Evolutionary conservation across 2,888 invertebrate species (phyloP).

Genomic region (Hoplodrina ambigua): DNA sequence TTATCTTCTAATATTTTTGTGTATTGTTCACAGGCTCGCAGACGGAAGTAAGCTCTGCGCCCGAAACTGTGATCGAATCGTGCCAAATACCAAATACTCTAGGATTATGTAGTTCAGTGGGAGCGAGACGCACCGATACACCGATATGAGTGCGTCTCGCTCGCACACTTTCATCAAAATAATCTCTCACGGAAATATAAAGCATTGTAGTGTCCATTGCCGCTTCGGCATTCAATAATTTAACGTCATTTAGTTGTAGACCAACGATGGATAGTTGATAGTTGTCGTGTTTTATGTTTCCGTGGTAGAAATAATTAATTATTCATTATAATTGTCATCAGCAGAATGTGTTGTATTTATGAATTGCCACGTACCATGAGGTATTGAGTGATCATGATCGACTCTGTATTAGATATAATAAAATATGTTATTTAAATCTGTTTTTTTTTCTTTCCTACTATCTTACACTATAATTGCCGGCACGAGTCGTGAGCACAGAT

Average conservation of each 20-base stretch:
- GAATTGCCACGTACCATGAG: constrained; percentile 66
- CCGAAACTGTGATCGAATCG: constrained; percentile 66
- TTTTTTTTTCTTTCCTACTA: constrained; percentile 38
- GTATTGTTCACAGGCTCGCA: constrained; percentile 78
- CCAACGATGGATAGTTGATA: constrained; percentile 31
- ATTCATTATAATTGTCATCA: constrained; percentile 58
- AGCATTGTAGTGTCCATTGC: constrained; percentile 34
- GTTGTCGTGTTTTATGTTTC: constrained; percentile 53
- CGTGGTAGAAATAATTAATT: constrained; percentile 48
- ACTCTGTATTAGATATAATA: constrained; percentile 76
- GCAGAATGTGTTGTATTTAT: constrained; percentile 69
- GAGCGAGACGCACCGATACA: constrained; percentile 66
- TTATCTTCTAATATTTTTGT: neutral
- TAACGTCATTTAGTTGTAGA: constrained; percentile 35
- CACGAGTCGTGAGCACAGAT: too few species aligned
- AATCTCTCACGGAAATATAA: constrained; percentile 55
- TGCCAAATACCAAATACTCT: constrained; percentile 63
- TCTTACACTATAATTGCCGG: too few species aligned
- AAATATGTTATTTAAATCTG: constrained; percentile 71
- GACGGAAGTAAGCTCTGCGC: constrained; percentile 76
- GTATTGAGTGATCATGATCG: constrained; percentile 71
- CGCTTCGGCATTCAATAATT: constrained; percentile 32
- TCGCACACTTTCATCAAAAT: constrained; percentile 58
- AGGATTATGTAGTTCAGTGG: constrained; percentile 59
- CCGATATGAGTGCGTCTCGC: constrained; percentile 62